Evolutionary conservation across 2,888 invertebrate species (phyloP), one percentile per base, ranked within the genome.

Genomic region (Eueremaeus valkanovi): DNA sequence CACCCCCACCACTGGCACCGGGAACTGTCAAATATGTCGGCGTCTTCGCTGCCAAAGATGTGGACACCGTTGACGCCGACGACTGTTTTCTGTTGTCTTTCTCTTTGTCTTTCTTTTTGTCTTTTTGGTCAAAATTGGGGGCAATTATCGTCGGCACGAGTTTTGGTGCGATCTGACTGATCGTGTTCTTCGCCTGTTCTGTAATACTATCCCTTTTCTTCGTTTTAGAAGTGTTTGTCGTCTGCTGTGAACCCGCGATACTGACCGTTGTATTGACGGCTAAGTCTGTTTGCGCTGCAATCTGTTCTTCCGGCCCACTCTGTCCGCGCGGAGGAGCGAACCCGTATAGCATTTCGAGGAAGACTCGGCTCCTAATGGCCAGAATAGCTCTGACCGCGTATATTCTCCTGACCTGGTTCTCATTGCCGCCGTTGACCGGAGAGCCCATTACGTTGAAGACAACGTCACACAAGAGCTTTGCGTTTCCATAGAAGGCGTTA

Each of bases 301-400:
- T n/a, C 51, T 36, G 75, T 72, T 21, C 70, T 27, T 75, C 72
- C 0, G 58, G 21, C 11, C 49, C 61, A 45, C 21, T n/a, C 63
- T 75, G 73, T 24, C 76, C 76, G 18, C 75, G 55, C 8, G 76
- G 77, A 18, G 93, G 92, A 83, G 93, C 93, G 81, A 95, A 94
- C 76, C 95, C 95, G 83, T 95, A 95, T 72, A 95, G 85, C 93
- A 95, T 94, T 85, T 95, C 94, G 87, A 95, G 91, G 83, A 90
- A 92, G n/a, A 92, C 91, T 80, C 92, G 89, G 87, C 93, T 94
- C 80, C 94, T 86, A 0, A 95, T 94, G 68, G 93, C 95, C 76
- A 95, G 85, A 81, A 95, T 94, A 42, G 95, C 95, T 80, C 95
- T 86, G 8, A 95, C 94, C 1, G 93, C 95, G 79, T 93, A 92